A percentile compares a stretch with the other conserved stretches of the same genome.
Conservation (phyloP, 2,888 invertebrate species). For the Folsomia manolachei region DNA sequence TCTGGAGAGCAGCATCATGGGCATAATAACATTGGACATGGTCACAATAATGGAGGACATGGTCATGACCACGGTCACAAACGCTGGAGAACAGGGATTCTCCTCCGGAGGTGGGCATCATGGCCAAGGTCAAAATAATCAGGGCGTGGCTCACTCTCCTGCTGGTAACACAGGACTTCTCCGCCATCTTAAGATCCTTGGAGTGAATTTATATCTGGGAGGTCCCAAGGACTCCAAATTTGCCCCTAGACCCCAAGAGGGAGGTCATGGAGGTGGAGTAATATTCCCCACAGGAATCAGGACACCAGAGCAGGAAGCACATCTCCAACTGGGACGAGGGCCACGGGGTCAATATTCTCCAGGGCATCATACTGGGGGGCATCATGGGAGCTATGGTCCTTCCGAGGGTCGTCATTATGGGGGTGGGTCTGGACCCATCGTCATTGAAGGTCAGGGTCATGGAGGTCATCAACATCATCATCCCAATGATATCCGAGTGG, state of each 20-base stretch:
- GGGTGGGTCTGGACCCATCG: too few relatives aligned
- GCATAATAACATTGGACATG: too few relatives aligned
- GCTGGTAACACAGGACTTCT: not conserved
- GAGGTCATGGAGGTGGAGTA: not conserved
- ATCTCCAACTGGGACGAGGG: not conserved
- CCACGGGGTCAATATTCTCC: not conserved
- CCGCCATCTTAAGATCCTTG: constrained; percentile 1
- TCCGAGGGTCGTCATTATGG: not conserved
- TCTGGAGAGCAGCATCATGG: not conserved
- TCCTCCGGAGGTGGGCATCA: too few relatives aligned
- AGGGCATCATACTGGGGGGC: not conserved
- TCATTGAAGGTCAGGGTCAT: not conserved
- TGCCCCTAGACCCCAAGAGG: too few relatives aligned
- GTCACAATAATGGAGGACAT: too few relatives aligned
- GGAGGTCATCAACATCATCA: not conserved
- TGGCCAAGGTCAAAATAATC: too few relatives aligned
- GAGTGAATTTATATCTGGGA: constrained; percentile 5
- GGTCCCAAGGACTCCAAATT: not conserved
- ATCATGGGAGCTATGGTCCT: not conserved
- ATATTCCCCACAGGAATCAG: not conserved
- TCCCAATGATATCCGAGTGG: not conserved
- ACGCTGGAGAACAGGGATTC: too few relatives aligned
- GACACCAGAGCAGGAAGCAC: not conserved
- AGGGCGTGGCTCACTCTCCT: not conserved
- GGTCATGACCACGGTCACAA: too few relatives aligned